phyloP scores from a whole-genome alignment of 2,797 vertebrate genomes.

The Hemibagrus guttatus region DNA sequence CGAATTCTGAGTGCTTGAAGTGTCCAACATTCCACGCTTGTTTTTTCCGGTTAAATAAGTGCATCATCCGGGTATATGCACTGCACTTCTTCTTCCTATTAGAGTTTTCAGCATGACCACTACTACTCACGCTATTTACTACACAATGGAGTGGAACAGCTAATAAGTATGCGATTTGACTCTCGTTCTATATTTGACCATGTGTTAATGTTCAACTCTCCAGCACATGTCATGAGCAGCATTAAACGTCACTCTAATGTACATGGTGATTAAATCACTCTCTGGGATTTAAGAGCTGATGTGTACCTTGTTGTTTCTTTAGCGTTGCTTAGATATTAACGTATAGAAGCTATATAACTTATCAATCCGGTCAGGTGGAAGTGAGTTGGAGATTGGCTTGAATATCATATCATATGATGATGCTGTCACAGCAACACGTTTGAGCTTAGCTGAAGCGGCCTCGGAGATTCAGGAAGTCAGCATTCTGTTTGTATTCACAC shows the following conservation, averaged over 20 bases:
- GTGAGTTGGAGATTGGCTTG: too few relatives aligned
- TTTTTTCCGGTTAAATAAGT: too few relatives aligned
- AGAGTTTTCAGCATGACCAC: too few relatives aligned
- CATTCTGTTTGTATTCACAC: background rate
- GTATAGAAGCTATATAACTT: background rate
- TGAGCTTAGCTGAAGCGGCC: conserved; percentile 8
- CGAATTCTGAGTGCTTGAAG: too few relatives aligned
- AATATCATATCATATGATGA: background rate
- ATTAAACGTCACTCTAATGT: background rate
- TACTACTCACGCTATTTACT: too few relatives aligned
- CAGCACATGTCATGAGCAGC: background rate
- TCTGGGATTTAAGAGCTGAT: background rate
- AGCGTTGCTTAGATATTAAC: background rate
- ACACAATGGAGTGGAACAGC: too few relatives aligned
- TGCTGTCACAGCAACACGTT: background rate
- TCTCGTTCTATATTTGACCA: background rate
- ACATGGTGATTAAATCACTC: background rate
- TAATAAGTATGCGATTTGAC: too few relatives aligned
- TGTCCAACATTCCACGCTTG: too few relatives aligned
- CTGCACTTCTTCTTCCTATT: too few relatives aligned
- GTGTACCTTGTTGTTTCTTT: background rate
- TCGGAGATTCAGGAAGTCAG: background rate
- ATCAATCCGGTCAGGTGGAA: background rate
- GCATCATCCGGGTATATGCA: too few relatives aligned
- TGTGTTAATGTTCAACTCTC: conserved; percentile 2